A percentile compares a stretch with the other conserved stretches of the same genome.
Conservation (phyloP, 2,113 vertebrate species). For the Bungarus multicinctus region DNA sequence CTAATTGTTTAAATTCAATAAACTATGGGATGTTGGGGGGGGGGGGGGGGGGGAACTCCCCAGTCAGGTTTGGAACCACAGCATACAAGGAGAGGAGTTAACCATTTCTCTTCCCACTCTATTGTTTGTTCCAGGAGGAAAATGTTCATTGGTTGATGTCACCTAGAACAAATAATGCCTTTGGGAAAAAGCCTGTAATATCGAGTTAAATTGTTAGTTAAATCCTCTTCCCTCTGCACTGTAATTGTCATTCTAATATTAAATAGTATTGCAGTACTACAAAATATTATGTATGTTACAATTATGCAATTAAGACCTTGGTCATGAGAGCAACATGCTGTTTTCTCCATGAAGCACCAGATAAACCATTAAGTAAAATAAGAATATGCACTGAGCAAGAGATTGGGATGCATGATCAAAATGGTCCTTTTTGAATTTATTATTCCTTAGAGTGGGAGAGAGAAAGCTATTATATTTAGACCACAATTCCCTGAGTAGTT, state of each 20-base stretch:
- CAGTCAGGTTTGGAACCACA: neutral
- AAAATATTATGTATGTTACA: neutral
- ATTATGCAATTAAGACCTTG: neutral
- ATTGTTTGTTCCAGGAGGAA: neutral
- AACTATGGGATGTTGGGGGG: too few species aligned
- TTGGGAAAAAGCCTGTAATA: neutral
- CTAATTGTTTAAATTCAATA: neutral
- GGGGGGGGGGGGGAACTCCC: neutral
- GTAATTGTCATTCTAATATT: neutral
- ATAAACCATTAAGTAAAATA: neutral
- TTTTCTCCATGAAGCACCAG: neutral
- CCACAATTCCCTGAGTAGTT: neutral
- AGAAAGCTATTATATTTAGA: neutral
- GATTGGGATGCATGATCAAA: neutral
- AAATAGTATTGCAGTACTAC: neutral
- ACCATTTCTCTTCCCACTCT: neutral
- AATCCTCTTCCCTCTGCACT: neutral
- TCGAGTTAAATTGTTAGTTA: neutral
- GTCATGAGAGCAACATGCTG: neutral
- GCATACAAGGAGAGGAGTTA: neutral
- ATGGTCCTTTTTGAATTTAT: neutral
- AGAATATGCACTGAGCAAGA: neutral
- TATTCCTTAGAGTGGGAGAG: neutral
- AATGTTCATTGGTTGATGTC: neutral
- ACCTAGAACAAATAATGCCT: neutral